phyloP scores from a whole-genome alignment of 2,113 vertebrate species.

The Sturnus vulgaris region DNA sequence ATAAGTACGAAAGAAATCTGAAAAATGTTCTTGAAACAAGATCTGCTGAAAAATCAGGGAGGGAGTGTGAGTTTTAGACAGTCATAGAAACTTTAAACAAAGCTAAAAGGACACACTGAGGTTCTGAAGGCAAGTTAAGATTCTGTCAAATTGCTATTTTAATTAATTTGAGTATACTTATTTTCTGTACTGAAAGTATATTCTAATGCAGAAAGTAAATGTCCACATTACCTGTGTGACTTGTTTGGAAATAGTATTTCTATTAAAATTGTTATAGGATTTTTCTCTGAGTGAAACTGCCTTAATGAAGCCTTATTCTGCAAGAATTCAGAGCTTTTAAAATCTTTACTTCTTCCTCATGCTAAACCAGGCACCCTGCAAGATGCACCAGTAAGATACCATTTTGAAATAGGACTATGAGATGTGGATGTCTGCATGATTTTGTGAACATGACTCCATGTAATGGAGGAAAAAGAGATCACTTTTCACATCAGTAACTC shows the following conservation, averaged over 20 bases:
- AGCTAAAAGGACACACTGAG: background rate
- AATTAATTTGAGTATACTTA: background rate
- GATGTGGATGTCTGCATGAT: background rate
- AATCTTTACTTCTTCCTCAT: background rate
- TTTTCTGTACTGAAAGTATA: background rate
- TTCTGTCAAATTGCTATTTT: background rate
- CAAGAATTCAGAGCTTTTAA: background rate
- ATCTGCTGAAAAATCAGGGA: background rate
- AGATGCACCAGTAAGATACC: background rate
- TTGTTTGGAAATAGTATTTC: background rate
- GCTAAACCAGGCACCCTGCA: background rate
- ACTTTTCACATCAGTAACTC: background rate
- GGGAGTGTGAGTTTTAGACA: background rate
- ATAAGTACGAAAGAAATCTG: background rate
- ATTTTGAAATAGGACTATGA: background rate
- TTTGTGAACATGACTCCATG: background rate
- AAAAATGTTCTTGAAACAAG: background rate
- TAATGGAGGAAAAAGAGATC: background rate
- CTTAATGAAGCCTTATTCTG: background rate
- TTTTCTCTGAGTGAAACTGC: background rate
- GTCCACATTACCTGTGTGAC: background rate
- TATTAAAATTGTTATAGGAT: background rate
- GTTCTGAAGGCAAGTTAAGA: background rate
- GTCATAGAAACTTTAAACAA: background rate
- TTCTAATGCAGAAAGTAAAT: background rate